Conservation (phyloP, 2,888 invertebrate genomes). For the Gymnoscelis rufifasciata region DNA sequence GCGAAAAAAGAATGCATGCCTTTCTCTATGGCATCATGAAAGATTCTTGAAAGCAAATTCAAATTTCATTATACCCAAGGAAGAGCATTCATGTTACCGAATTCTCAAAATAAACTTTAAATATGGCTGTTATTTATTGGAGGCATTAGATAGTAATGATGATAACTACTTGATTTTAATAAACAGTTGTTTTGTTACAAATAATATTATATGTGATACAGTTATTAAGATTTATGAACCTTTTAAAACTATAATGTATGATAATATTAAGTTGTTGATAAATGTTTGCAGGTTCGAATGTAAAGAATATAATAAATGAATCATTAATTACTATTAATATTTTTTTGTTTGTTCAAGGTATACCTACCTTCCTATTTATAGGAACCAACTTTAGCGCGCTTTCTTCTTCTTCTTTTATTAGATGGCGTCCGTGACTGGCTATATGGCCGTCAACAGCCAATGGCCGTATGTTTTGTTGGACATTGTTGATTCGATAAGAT, state of each 20-base stretch:
- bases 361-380: too few species aligned
- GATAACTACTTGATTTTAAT: conserved; percentile 49
- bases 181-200: conserved; percentile 45
- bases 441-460: too few species aligned
- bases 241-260: conserved; percentile 14
- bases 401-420: too few species aligned
- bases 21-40: conserved; percentile 78
- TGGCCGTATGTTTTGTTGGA: too few species aligned
- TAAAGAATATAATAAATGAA: conserved; percentile 10
- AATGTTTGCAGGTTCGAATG: conserved; percentile 66
- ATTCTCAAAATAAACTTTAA: conserved; percentile 48
- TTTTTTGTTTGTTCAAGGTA: not conserved
- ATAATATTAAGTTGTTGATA: conserved; percentile 45
- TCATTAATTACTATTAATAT: not conserved
- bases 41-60: conserved; percentile 65
- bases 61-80: conserved; percentile 60
- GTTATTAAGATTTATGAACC: conserved; percentile 36
- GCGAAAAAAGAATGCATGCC: conserved; percentile 63
- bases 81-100: conserved; percentile 43
- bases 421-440: too few species aligned
- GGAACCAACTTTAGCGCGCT: too few species aligned
- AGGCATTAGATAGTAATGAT: conserved; percentile 42
- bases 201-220: conserved; percentile 36
- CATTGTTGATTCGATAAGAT: too few species aligned
- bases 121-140: conserved; percentile 55